Base-by-base conservation (phyloP, 2,113 vertebrate species). In the Hassar affinis region DNA sequence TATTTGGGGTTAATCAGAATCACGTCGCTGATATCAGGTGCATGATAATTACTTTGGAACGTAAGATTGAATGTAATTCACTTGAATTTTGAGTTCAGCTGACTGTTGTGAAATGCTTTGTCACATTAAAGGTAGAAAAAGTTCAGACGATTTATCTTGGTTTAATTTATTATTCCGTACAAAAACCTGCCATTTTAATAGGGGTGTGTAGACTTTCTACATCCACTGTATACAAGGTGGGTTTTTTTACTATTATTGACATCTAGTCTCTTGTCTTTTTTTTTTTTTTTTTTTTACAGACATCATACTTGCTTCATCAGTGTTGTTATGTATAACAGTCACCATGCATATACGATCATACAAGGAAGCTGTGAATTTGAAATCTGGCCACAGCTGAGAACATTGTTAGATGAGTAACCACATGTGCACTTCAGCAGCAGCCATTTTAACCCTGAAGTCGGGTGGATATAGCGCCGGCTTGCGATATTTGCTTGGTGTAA, bases 401-500 rank as follows among this genome's bases (percentile, higher is more conserved):
- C 11, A 22, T 33, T 61, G 69, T 47, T 76, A 47, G 35, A 78
- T 69, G 62, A 78, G 45, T 57, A 30, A 42, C 54, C 79, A 78
- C 47, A 62, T 78, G 75, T 75, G 47, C 17, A 10, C 33, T 51
- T 51, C 10, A 52, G 14, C 30, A 64, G 20, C 71, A 79, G 49
- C n/a, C 54, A 38, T 64, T 85, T 80, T 79, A 80, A 6, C 35
- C 25, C n/a, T 77, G 68, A 18, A 51, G 27, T 62, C 42, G 45
- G 77, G 77, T 77, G 68, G 62, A 52, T 77, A 54, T 83, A 83
- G 71, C 86, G 52, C 78, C 84, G 84, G 71, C 83, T 81, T 72
- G 84, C 57, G 81, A 87, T 85, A 84, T 87, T 87, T 87, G 57
- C 86, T 81, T 87, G 59, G 54, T 57, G 78, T 80, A 85, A 83